Evolutionary conservation across 1,140 invertebrate genomes (phyloP).

Genomic region (Diuraphis noxia): DNA sequence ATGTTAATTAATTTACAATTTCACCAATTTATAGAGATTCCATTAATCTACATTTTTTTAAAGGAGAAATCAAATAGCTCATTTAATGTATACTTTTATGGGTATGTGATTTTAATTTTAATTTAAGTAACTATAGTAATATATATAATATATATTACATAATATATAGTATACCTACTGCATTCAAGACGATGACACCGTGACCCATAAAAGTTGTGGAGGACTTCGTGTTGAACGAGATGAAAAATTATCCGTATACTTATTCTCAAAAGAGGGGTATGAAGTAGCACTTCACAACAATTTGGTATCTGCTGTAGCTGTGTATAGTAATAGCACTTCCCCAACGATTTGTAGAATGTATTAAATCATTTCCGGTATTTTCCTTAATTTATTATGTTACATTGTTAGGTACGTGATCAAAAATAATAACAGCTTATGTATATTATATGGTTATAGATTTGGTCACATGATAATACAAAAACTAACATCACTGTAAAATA

Average conservation of each 20-base stretch:
- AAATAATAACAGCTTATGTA: background rate
- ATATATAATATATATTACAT: too few relatives aligned
- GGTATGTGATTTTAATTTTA: background rate
- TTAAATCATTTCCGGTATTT: background rate
- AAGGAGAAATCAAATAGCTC: background rate
- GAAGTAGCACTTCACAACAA: background rate
- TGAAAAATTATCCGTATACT: slow-evolving; percentile 28
- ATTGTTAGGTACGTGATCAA: too few relatives aligned
- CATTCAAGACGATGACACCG: background rate
- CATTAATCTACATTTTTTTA: background rate
- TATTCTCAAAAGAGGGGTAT: background rate
- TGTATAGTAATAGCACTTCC: background rate
- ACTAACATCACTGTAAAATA: background rate
- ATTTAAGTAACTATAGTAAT: background rate
- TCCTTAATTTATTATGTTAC: background rate
- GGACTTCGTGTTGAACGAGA: slow-evolving; percentile 28
- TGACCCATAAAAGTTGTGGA: background rate
- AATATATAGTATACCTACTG: background rate
- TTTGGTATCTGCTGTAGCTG: background rate
- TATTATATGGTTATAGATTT: too few relatives aligned
- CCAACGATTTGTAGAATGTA: background rate
- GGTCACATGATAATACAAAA: background rate
- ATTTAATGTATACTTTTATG: background rate
- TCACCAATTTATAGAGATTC: background rate
- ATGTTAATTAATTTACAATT: background rate